phyloP scores from a whole-genome alignment of 2,797 vertebrate species.

The Meriones psammophilus region DNA sequence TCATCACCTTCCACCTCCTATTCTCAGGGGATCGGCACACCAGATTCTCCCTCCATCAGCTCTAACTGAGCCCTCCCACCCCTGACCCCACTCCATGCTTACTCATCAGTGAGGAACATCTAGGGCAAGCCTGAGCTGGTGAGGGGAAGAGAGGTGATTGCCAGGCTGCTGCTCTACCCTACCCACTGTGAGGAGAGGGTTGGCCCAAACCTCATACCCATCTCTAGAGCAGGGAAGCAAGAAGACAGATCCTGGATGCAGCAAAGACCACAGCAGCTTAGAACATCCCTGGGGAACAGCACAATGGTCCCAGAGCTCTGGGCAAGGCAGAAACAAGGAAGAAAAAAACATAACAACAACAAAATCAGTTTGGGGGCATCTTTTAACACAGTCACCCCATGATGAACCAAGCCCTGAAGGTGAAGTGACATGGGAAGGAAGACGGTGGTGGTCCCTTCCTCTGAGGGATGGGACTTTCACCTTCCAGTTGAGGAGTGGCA shows the following conservation, averaged over 20 bases:
- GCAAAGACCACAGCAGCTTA: not conserved
- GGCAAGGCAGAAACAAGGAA: not conserved
- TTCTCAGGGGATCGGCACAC: not conserved
- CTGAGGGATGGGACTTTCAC: not conserved
- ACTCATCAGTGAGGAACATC: no score
- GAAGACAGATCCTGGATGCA: not conserved
- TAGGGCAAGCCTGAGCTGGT: rapidly evolving
- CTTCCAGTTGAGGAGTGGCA: rapidly evolving
- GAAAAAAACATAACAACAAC: not conserved
- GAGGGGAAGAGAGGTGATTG: not conserved
- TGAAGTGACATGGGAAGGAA: not conserved
- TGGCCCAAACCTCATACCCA: not conserved
- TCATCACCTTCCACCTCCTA: not conserved
- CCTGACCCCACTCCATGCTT: not conserved
- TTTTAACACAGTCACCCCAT: not conserved
- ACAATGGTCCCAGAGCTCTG: no score
- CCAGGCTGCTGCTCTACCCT: not conserved
- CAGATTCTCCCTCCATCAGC: not conserved
- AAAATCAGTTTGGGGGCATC: no score
- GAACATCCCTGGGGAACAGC: not conserved
- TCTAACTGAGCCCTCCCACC: not conserved
- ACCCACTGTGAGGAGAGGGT: not conserved
- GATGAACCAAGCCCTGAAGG: not conserved
- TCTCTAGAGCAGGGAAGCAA: not conserved
- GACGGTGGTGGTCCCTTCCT: not conserved